These are phyloP conservation scores for Oceanodroma leucorhoa DNA, from an alignment of 2,797 vertebrate species.

Conservation along the genomic window DNA sequence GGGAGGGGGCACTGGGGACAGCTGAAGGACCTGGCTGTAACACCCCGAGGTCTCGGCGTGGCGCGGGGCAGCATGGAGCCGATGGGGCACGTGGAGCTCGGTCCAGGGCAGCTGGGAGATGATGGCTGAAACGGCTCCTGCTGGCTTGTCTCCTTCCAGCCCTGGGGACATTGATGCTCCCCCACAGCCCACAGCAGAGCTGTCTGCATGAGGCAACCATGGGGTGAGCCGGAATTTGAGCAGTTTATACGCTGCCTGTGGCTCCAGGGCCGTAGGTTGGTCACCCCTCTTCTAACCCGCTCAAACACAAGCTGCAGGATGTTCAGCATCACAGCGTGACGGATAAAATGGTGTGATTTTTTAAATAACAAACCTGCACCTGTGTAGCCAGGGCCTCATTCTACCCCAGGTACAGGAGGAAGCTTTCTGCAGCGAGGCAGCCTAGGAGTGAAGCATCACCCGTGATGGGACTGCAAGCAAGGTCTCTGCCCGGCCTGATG, in stretches of 20 bases:
- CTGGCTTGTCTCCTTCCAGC: background rate
- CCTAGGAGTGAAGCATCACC: background rate
- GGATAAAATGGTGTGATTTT: background rate
- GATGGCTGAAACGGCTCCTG: background rate
- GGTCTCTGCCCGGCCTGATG: background rate
- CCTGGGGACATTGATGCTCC: background rate
- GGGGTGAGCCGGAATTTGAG: background rate
- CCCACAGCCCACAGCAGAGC: background rate
- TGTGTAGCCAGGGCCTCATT: background rate
- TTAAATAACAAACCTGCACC: background rate
- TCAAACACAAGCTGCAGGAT: background rate
- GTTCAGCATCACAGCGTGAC: background rate
- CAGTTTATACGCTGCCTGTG: background rate
- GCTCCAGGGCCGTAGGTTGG: background rate
- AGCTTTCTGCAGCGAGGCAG: background rate
- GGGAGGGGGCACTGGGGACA: background rate
- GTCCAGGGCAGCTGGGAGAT: background rate
- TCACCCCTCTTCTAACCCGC: background rate
- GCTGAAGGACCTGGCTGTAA: background rate
- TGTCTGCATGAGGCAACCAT: rapidly evolving
- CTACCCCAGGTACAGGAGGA: background rate
- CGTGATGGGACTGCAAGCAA: background rate
- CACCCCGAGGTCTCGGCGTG: rapidly evolving
- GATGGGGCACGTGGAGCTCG: rapidly evolving
- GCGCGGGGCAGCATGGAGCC: rapidly evolving